Percentiles rank a stretch among this genome's conserved stretches.
These are phyloP conservation scores for Drosophila bipectinata DNA, from an alignment of 1,140 invertebrate species.

Conservation along the genomic window DNA sequence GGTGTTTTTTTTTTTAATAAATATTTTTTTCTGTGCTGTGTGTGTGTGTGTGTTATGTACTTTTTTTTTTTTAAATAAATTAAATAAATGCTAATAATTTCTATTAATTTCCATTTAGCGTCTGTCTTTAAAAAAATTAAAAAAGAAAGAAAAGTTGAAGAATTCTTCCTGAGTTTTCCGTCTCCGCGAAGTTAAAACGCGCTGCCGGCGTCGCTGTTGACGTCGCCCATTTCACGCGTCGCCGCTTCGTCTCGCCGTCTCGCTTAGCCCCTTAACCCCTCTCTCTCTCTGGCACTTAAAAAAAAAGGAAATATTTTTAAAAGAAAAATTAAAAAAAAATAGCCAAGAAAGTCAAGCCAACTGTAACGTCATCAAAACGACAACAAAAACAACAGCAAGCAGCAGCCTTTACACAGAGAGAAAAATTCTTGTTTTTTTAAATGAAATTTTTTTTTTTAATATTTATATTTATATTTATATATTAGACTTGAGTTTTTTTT, in stretches of 20 bases:
- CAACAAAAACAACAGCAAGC: conserved; percentile 12
- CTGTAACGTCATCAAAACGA: conserved; percentile 33
- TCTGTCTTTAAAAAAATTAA: background rate
- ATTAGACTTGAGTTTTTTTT: background rate
- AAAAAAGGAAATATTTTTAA: conserved; percentile 9
- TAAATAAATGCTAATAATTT: conserved; percentile 1
- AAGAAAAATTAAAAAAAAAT: conserved; percentile 28
- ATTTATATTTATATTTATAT: background rate
- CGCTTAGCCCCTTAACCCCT: conserved; percentile 30
- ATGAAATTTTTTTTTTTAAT: too few species aligned
- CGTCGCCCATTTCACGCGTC: conserved; percentile 60
- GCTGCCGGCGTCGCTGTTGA: conserved; percentile 35
- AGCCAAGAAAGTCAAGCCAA: conserved; percentile 41
- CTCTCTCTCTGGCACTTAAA: conserved; percentile 30
- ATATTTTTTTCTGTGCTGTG: background rate
- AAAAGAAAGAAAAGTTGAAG: conserved; percentile 12
- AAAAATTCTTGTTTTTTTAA: background rate
- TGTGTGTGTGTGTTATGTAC: background rate
- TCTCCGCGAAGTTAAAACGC: conserved; percentile 29
- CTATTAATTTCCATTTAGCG: conserved; percentile 11
- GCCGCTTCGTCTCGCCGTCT: conserved; percentile 65
- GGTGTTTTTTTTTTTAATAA: background rate
- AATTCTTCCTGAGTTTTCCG: conserved; percentile 27
- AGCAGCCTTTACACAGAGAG: conserved; percentile 12
- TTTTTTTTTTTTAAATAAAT: background rate